Evolutionary conservation across 2,797 vertebrate species (phyloP).

Genomic region (Microtus obscurus): DNA sequence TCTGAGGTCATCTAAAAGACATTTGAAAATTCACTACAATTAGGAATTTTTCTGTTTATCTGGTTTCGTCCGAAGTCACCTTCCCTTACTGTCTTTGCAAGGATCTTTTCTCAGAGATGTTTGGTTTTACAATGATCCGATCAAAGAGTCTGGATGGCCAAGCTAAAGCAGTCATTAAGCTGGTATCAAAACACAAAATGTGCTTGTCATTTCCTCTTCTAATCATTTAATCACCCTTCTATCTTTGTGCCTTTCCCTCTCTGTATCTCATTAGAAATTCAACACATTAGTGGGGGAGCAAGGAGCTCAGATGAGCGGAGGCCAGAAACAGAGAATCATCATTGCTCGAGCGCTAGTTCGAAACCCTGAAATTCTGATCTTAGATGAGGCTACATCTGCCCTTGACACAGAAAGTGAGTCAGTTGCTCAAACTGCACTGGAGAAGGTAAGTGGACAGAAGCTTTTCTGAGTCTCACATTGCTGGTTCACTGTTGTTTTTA

Average conservation of each 20-base stretch:
- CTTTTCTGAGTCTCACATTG: conserved; percentile 7
- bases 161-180: neutral
- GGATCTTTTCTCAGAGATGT: neutral
- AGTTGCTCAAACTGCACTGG: conserved; percentile 69
- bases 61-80: conserved; percentile 8
- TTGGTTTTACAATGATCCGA: conserved; percentile 43
- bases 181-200: conserved; percentile 8
- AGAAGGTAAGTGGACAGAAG: conserved; percentile 78
- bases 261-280: conserved; percentile 86
- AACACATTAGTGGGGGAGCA: conserved; percentile 91
- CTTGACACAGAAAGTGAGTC: conserved; percentile 78
- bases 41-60: conserved; percentile 6
- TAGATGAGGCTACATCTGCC: conserved; percentile 79
- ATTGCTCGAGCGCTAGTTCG: conserved; percentile 88
- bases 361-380: conserved; percentile 82
- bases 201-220: conserved; percentile 24
- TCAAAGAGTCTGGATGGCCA: neutral
- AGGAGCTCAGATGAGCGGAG: conserved; percentile 90
- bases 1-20: conserved; percentile 34
- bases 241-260: neutral
- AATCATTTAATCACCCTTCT: conserved; percentile 21
- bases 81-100: neutral
- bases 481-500: neutral
- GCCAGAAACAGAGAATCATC: conserved; percentile 91
- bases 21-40: conserved; percentile 52